These are phyloP conservation scores for Phoebastria nigripes DNA, from an alignment of 2,797 vertebrate species.

Conservation along the genomic window DNA sequence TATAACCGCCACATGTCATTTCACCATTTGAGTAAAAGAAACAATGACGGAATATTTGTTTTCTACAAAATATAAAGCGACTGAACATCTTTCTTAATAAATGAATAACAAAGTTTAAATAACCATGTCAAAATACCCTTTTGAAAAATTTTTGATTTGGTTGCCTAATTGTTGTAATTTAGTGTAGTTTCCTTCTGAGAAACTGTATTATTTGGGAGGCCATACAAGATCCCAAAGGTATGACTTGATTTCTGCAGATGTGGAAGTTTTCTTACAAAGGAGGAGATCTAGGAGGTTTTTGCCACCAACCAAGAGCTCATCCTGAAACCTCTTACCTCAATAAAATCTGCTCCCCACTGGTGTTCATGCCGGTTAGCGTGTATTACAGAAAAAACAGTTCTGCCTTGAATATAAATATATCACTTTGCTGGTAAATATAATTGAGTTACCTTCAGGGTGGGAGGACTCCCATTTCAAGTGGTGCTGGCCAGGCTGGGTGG, in stretches of 20 bases:
- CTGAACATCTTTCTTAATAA: neutral
- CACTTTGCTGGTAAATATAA: neutral
- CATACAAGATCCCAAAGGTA: neutral
- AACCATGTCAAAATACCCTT: neutral
- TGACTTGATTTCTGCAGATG: neutral
- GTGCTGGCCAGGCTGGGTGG: neutral
- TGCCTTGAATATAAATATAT: neutral
- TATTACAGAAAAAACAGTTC: neutral
- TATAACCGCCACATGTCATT: neutral
- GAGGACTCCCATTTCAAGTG: neutral
- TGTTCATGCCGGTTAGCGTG: fast-evolving
- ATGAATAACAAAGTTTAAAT: neutral
- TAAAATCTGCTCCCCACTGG: neutral
- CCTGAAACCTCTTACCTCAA: neutral
- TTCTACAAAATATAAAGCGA: fast-evolving
- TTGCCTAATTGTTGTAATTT: slow-evolving; percentile 6
- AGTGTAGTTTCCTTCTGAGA: neutral
- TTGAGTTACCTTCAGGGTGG: neutral
- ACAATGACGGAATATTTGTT: neutral
- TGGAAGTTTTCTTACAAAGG: neutral
- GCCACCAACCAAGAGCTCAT: neutral
- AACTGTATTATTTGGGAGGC: slow-evolving; percentile 1
- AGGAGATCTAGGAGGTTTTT: neutral
- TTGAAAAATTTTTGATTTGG: neutral
- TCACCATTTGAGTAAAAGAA: neutral